These are phyloP conservation scores for Mnemiopsis leidyi DNA, from an alignment of 37 sponge, comb jelly and placozoan genomes.

Conservation along the genomic window DNA sequence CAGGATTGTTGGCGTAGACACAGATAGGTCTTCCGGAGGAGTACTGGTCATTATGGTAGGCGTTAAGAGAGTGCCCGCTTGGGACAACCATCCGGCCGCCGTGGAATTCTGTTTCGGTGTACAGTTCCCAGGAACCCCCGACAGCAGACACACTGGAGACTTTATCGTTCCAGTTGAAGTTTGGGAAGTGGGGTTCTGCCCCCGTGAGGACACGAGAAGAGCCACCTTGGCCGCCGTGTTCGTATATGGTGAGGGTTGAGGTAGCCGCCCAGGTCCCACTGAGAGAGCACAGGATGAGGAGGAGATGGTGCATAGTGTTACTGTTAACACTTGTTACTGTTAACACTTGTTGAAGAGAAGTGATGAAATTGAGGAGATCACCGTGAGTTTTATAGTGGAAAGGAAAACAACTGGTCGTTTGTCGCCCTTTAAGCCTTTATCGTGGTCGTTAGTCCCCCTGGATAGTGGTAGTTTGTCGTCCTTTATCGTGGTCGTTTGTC, in stretches of 20 bases:
- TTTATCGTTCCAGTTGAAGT: not conserved
- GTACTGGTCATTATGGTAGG: not conserved
- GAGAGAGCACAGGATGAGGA: not conserved
- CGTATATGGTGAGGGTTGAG: not conserved
- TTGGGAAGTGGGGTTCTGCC: not conserved
- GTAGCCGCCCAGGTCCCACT: not conserved
- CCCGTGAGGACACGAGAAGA: not conserved
- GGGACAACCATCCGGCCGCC: not conserved
- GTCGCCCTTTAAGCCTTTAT: too few species aligned
- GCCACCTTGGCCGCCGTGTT: not conserved
- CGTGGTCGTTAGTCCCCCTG: too few species aligned
- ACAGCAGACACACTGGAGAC: not conserved
- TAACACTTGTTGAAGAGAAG: too few species aligned
- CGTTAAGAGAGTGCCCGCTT: not conserved
- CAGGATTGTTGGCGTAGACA: too few species aligned
- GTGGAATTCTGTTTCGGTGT: not conserved
- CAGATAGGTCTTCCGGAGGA: not conserved
- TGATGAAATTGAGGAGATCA: too few species aligned
- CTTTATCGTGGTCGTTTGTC: too few species aligned
- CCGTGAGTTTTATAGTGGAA: too few species aligned
- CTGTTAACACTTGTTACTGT: too few species aligned
- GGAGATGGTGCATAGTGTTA: not conserved
- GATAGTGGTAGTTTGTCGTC: too few species aligned
- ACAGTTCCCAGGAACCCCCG: not conserved
- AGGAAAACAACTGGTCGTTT: too few species aligned